Evolutionary conservation across 1,140 invertebrate species (phyloP).

Genomic region (Anastrepha obliqua): DNA sequence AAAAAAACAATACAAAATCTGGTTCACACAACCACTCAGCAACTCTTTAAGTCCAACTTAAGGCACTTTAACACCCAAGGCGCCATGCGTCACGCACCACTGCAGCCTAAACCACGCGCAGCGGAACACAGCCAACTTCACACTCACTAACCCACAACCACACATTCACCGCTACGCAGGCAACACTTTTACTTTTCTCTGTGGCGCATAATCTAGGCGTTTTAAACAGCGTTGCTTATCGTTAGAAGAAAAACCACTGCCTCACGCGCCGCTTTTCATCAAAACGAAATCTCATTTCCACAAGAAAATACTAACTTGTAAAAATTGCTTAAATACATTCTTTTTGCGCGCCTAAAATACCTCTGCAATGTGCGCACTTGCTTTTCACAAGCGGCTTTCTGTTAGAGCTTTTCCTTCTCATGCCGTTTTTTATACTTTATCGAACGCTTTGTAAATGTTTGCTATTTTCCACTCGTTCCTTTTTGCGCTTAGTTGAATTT

Average conservation of each 20-base stretch:
- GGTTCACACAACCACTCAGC: neutral
- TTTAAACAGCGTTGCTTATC: neutral
- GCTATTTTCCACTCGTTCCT: neutral
- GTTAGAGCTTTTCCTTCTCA: neutral
- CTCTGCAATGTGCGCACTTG: neutral
- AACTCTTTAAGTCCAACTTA: neutral
- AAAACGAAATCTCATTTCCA: neutral
- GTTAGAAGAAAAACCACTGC: neutral
- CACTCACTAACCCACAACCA: neutral
- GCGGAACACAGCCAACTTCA: constrained; percentile 30
- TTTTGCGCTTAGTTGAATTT: neutral
- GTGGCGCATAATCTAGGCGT: constrained; percentile 22
- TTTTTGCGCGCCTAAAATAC: neutral
- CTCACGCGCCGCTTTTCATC: neutral
- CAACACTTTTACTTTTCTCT: neutral
- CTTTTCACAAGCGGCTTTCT: constrained; percentile 1
- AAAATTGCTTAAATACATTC: constrained; percentile 6
- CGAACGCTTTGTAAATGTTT: constrained; percentile 48
- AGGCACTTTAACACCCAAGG: neutral
- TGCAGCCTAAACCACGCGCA: neutral
- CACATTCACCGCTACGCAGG: neutral
- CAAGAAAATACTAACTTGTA: neutral
- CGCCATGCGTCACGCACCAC: neutral
- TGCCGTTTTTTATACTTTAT: neutral
- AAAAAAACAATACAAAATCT: neutral